Percentiles rank a stretch among this genome's conserved stretches.
Evolutionary conservation across 53 echinoderm and acorn worm genomes (phyloP).

Genomic region (Apostichopus leukothele): DNA sequence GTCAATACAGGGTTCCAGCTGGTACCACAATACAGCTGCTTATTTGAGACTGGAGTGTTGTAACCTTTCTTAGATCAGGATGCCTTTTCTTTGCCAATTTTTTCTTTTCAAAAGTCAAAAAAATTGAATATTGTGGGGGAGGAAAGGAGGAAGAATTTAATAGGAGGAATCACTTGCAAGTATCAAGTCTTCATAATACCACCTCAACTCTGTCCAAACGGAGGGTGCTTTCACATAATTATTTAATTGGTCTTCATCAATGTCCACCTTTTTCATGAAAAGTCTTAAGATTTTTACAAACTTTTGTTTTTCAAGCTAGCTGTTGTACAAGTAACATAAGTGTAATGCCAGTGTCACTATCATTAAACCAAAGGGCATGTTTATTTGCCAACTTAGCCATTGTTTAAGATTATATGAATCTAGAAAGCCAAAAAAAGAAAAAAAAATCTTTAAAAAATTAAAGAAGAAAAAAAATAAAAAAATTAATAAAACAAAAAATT

Average conservation of each 20-base stretch:
- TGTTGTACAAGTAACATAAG: slow-evolving; percentile 38
- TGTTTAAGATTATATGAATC: slow-evolving; percentile 37
- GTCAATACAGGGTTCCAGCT: slow-evolving; percentile 50
- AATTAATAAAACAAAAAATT: neutral
- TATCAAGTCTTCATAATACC: slow-evolving; percentile 46
- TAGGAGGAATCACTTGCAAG: slow-evolving; percentile 39
- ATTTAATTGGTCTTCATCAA: slow-evolving; percentile 48
- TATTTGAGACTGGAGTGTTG: slow-evolving; percentile 49
- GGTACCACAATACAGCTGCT: slow-evolving; percentile 45
- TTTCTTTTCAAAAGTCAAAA: slow-evolving; percentile 37
- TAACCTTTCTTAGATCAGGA: slow-evolving; percentile 46
- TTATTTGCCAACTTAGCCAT: slow-evolving; percentile 49
- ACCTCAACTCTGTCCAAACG: slow-evolving; percentile 47
- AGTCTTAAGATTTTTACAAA: slow-evolving; percentile 1
- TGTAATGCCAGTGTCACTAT: slow-evolving; percentile 48
- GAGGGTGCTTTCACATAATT: slow-evolving; percentile 47
- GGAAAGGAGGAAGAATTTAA: slow-evolving; percentile 18
- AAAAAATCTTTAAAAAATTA: slow-evolving; percentile 20
- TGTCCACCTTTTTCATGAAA: slow-evolving; percentile 37
- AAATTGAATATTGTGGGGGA: slow-evolving; percentile 32
- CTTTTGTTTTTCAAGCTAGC: slow-evolving; percentile 47
- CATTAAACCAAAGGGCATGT: slow-evolving; percentile 43
- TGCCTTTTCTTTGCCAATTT: slow-evolving; percentile 52
- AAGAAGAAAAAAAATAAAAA: slow-evolving; percentile 9
- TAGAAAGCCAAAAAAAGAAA: slow-evolving; percentile 8